Percentiles rank a stretch among this genome's conserved stretches.
These are phyloP conservation scores for Alaudala cheleensis DNA, from an alignment of 2,113 vertebrate genomes.

Conservation along the genomic window DNA sequence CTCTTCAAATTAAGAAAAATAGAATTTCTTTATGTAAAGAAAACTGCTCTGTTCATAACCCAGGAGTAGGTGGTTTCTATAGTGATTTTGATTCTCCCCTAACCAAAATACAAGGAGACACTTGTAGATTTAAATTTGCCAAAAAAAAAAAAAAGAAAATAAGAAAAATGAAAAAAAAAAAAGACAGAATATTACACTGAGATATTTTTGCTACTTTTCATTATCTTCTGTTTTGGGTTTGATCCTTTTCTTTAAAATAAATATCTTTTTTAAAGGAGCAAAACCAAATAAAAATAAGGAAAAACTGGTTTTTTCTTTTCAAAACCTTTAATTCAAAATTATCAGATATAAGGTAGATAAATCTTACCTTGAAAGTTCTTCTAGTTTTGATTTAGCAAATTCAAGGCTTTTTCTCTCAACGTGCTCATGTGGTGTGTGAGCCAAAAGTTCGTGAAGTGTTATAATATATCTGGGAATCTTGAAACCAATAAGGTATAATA, in stretches of 20 bases:
- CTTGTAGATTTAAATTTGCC: background rate
- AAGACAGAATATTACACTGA: background rate
- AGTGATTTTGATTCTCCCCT: background rate
- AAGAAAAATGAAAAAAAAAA: too few relatives aligned
- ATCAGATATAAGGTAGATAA: background rate
- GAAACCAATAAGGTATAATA: background rate
- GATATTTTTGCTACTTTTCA: background rate
- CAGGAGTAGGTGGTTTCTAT: background rate
- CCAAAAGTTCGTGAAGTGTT: constrained; percentile 94
- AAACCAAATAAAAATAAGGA: background rate
- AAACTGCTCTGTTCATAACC: background rate
- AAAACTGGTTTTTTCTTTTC: background rate
- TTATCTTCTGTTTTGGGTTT: background rate
- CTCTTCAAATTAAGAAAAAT: background rate
- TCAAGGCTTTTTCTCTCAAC: constrained; percentile 97
- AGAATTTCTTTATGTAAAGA: background rate
- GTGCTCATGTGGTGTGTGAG: constrained; percentile 96
- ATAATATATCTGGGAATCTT: constrained; percentile 99
- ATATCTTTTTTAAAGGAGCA: background rate
- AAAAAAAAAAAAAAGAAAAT: too few relatives aligned
- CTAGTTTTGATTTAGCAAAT: constrained; percentile 96
- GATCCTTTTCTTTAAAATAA: background rate
- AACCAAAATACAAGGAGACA: background rate
- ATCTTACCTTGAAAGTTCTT: constrained; percentile 92
- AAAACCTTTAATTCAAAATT: background rate